phyloP scores from a whole-genome alignment of 2,797 vertebrate genomes.

The Crocidura indochinensis region DNA sequence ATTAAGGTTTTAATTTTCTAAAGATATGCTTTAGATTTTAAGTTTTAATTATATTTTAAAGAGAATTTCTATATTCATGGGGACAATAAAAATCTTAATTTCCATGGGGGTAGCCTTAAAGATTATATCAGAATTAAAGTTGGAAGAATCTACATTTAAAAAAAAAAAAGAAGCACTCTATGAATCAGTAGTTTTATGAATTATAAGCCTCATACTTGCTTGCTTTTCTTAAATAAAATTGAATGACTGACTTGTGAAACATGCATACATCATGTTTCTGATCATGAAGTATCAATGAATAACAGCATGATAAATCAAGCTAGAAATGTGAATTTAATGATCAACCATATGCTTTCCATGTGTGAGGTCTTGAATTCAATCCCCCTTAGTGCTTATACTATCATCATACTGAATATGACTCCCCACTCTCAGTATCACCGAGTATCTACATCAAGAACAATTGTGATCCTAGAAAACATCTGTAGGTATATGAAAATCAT shows the following conservation, averaged over 20 bases:
- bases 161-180: neutral
- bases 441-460: neutral
- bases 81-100: slow-evolving; percentile 18
- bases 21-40: neutral
- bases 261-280: slow-evolving; percentile 25
- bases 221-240: slow-evolving; percentile 52
- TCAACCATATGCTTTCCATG: too few species aligned
- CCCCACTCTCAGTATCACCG: too few species aligned
- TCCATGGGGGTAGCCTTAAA: neutral
- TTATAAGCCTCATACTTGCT: neutral
- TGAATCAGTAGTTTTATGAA: neutral
- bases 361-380: too few species aligned
- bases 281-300: neutral
- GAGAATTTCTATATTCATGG: neutral
- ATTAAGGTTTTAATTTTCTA: neutral
- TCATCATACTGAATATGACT: too few species aligned
- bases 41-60: neutral
- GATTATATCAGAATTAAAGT: neutral
- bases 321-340: too few species aligned
- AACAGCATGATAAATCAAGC: too few species aligned
- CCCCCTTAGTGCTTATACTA: too few species aligned
- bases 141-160: neutral
- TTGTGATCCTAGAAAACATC: neutral
- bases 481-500: neutral
- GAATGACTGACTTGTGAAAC: slow-evolving; percentile 40